Base-by-base conservation (phyloP, 2,797 vertebrate genomes). In the Paguma larvata region DNA sequence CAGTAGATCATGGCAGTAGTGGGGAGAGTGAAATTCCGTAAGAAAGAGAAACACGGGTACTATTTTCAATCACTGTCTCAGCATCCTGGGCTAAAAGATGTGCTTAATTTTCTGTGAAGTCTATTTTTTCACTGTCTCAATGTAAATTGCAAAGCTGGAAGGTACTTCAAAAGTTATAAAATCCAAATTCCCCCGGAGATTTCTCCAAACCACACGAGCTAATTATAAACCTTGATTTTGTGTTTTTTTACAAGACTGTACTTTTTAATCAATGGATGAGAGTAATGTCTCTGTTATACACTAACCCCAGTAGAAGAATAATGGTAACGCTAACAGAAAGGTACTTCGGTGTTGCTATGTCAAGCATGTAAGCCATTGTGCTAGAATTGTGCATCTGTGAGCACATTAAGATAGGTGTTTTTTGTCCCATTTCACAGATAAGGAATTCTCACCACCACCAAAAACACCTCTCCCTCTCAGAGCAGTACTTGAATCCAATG, bases 111-210 rank as follows among this genome's bases (percentile, higher is more conserved):
- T 73, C 85, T 38, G 41, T 91, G 19, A 88, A 92, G 44, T 96
- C 63, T 67, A 21, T 68, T 78, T 79, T 86, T 80, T 14, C 25
- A 85, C 21, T 30, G 4, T 85, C 27, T 95, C 44, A 59, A 80
- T 70, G 62, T 89, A 89, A 95, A 94, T 63, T 19, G 6, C 34
- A 77, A 93, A 75, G 3, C 73, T 56, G 6, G 21, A 67, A 89
- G 8, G 3, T 44, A 88, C 34, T 73, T 89, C 32, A 11, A 23
- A 97, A 67, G 18, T 73, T 78, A 80, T 65, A 89, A 90, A 96
- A 92, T 79, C 27, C 48, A 89, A 92, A 51, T 85, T 46, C 13
- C 67, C 93, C 32, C 51, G 16, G 34, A 67, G 23, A 87, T 77
- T 67, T 95, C 34, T 30, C 27, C 8, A 89, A 91, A 78, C 5